Percentiles rank a stretch among this genome's conserved stretches.
Evolutionary conservation across 2,888 invertebrate species (phyloP).

Genomic region (Notocelia uddmanniana): DNA sequence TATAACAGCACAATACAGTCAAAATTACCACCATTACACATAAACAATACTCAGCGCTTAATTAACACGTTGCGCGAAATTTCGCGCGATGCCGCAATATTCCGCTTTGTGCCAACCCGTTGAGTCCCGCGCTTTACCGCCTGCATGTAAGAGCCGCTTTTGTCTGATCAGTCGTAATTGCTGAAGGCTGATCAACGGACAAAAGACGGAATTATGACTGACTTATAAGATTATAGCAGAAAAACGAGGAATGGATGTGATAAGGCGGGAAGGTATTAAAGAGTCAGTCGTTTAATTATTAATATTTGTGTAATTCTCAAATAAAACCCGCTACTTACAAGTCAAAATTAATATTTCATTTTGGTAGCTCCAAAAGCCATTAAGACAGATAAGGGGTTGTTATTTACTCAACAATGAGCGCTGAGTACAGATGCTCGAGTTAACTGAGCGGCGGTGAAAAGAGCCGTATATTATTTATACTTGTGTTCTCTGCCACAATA

Average conservation of each 20-base stretch:
- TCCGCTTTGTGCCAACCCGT: constrained; percentile 28
- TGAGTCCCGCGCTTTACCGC: constrained; percentile 35
- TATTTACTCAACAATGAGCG: constrained; percentile 27
- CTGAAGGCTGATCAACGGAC: constrained; percentile 38
- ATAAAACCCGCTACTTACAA: background rate
- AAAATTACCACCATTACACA: constrained; percentile 41
- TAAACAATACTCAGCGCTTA: constrained; percentile 45
- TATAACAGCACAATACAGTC: constrained; percentile 32
- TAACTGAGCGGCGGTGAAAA: constrained; percentile 22
- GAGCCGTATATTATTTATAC: background rate
- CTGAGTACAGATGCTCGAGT: constrained; percentile 21
- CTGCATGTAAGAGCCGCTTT: constrained; percentile 41
- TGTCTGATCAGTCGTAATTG: constrained; percentile 42
- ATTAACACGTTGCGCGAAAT: constrained; percentile 42
- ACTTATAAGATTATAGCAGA: constrained; percentile 31
- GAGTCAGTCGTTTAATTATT: background rate
- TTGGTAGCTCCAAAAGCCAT: background rate
- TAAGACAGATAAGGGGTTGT: constrained; percentile 11
- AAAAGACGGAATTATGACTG: constrained; percentile 40
- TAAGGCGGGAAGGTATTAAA: background rate
- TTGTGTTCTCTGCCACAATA: background rate
- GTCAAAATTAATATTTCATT: background rate
- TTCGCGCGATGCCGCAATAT: constrained; percentile 18
- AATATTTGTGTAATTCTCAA: background rate
- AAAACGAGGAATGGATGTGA: constrained; percentile 16